Percentiles rank a stretch among this genome's conserved stretches.
Evolutionary conservation across 2,888 invertebrate species (phyloP).

Genomic region (Limnephilus auricula): DNA sequence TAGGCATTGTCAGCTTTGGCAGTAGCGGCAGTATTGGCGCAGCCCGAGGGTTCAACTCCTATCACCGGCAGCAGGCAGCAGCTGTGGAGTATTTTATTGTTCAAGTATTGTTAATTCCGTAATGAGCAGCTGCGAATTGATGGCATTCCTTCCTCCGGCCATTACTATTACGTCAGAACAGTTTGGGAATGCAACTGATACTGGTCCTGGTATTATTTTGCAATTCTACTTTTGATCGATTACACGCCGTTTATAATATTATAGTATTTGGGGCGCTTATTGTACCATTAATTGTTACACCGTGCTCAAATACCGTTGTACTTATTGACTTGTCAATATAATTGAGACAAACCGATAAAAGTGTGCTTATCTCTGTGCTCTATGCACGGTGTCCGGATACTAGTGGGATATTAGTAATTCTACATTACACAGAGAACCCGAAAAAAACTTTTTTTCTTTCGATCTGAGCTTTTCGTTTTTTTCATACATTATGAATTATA

Average conservation of each 20-base stretch:
- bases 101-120: background rate
- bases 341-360: background rate
- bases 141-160: background rate
- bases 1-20: too few species aligned
- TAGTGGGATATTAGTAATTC: too few species aligned
- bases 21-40: too few species aligned
- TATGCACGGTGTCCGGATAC: too few species aligned
- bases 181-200: background rate
- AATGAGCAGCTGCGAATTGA: conserved; percentile 2
- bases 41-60: background rate
- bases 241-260: background rate
- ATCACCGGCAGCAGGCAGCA: background rate
- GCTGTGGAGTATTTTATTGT: background rate
- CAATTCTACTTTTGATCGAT: background rate
- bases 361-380: too few species aligned
- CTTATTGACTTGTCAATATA: background rate
- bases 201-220: background rate
- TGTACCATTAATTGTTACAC: background rate
- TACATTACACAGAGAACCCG: too few species aligned
- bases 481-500: too few species aligned
- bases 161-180: background rate
- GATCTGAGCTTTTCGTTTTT: too few species aligned
- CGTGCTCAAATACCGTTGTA: background rate
- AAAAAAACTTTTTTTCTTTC: too few species aligned
- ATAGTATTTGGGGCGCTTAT: background rate